phyloP scores from a whole-genome alignment of 2,888 invertebrate species.

The Drosophila greeni region DNA sequence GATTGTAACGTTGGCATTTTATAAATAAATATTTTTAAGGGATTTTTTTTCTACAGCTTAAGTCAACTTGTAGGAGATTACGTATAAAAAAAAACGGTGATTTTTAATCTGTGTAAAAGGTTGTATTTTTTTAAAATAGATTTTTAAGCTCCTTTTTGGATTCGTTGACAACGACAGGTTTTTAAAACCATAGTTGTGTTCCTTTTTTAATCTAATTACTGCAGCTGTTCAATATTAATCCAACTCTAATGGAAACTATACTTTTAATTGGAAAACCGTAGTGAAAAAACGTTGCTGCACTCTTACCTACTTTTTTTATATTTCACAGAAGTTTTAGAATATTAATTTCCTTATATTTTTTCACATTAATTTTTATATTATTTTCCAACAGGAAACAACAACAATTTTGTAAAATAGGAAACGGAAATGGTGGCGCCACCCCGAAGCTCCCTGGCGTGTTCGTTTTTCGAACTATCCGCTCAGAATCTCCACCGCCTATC shows the following conservation, averaged over 20 bases:
- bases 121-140: too few species aligned
- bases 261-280: neutral
- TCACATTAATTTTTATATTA: too few species aligned
- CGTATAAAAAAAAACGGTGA: neutral
- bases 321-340: neutral
- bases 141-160: neutral
- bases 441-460: neutral
- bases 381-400: too few species aligned
- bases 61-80: neutral
- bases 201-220: neutral
- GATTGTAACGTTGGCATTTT: neutral
- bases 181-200: neutral
- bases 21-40: neutral
- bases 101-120: neutral
- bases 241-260: neutral
- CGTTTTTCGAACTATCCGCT: neutral
- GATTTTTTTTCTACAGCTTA: neutral
- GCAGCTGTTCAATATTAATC: neutral
- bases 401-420: too few species aligned
- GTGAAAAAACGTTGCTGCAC: neutral
- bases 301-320: too few species aligned
- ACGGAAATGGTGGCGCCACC: slow-evolving; percentile 11
- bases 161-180: neutral
- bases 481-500: neutral
- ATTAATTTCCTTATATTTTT: too few species aligned